Percentiles rank a stretch among this genome's conserved stretches.
These are phyloP conservation scores for Drosophila burlai DNA, from an alignment of 1,140 invertebrate genomes.

Conservation along the genomic window DNA sequence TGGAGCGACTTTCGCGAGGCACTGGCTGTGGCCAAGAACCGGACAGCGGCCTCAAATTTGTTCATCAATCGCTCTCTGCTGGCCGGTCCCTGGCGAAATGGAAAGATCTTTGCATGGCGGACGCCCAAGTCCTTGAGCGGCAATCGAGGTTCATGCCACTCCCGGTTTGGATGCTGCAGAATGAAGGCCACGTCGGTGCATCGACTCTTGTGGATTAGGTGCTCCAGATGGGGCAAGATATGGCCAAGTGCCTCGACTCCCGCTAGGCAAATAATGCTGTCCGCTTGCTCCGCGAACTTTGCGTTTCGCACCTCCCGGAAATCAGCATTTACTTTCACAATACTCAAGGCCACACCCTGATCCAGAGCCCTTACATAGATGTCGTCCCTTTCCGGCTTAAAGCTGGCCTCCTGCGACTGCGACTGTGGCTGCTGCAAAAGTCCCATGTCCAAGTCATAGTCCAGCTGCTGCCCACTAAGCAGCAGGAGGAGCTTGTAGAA, in stretches of 20 bases:
- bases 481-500: conserved; percentile 90
- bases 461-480: conserved; percentile 84
- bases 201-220: conserved; percentile 4
- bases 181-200: conserved; percentile 50
- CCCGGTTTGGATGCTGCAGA: conserved; percentile 41
- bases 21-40: conserved; percentile 48
- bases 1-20: background rate
- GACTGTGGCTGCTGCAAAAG: conserved; percentile 48
- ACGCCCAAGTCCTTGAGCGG: conserved; percentile 53
- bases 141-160: conserved; percentile 43
- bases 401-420: background rate
- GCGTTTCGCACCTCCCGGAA: background rate
- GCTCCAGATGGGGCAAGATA: conserved; percentile 18
- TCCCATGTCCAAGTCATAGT: conserved; percentile 57
- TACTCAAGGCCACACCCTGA: conserved; percentile 73
- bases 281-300: conserved; percentile 32
- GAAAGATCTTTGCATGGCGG: conserved; percentile 24
- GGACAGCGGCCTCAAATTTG: conserved; percentile 43
- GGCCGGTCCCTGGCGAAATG: conserved; percentile 9
- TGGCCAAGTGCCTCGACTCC: conserved; percentile 3
- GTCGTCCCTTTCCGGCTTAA: background rate
- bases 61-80: conserved; percentile 32
- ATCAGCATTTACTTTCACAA: conserved; percentile 60
- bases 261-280: conserved; percentile 67
- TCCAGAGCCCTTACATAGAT: conserved; percentile 57